phyloP scores from a whole-genome alignment of 2,888 invertebrate genomes.

The Acronicta leporina region DNA sequence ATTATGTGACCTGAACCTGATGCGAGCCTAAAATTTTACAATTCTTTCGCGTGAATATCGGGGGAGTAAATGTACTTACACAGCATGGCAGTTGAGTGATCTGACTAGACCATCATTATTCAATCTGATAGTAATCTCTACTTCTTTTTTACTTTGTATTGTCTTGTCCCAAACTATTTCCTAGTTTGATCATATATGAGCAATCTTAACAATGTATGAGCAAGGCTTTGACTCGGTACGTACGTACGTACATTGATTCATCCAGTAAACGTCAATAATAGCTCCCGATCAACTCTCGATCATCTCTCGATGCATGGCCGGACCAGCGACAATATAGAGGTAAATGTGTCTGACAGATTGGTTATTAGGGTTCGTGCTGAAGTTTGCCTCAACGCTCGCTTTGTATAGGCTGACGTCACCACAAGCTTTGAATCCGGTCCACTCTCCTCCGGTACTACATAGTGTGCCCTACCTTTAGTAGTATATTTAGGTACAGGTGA shows the following conservation, averaged over 20 bases:
- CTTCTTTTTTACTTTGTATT: neutral
- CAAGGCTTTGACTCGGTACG: neutral
- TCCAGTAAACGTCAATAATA: neutral
- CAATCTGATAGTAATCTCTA: no score
- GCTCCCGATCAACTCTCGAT: neutral
- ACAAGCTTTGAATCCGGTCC: neutral
- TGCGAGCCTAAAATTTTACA: no score
- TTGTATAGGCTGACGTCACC: neutral
- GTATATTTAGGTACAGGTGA: slow-evolving; percentile 7
- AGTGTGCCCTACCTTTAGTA: slow-evolving; percentile 6
- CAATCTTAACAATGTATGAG: no score
- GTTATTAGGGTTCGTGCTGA: neutral
- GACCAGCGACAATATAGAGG: neutral
- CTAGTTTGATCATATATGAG: neutral
- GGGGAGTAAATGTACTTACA: no score
- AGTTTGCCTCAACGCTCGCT: slow-evolving; percentile 6
- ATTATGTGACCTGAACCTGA: no score
- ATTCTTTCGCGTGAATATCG: no score
- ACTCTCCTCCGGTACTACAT: neutral
- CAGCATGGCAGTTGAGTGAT: no score
- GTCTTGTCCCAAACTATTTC: neutral
- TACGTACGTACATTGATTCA: neutral
- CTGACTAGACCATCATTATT: no score
- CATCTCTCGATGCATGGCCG: neutral
- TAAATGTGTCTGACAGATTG: slow-evolving; percentile 9